Evolutionary conservation across 2,113 vertebrate genomes (phyloP), one percentile per base, ranked within the genome.

Genomic region (Gallinago media): DNA sequence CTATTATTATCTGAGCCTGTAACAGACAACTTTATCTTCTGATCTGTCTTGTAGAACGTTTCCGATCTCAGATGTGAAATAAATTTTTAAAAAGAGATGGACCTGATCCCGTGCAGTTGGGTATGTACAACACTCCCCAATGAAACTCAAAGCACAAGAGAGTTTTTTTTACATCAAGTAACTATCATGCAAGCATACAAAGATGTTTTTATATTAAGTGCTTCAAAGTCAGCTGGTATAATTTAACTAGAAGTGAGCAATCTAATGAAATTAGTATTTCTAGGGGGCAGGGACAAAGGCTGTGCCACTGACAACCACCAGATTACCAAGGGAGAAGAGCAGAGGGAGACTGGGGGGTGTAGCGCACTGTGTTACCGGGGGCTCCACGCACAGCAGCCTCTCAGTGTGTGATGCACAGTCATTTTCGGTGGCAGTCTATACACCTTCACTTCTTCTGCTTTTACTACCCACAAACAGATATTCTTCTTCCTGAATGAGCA

Each of bases 181-280:
- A 66, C 75, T 94, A 92, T 27, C 96, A 96, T 94, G 96, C 96
- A 96, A 94, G 76, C 79, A 92, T 85, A 96, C 59, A 75, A 94
- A 23, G 0, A 93, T 0, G 0, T 67, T 92, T 95, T 90, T 84
- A 78, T 79, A 92, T 40, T 50, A 73, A 88, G 59, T 83, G 90
- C 72, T 92, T 94, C 88, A 71, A 92, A 93, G 91, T 81, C 85
- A 89, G 94, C 52, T 89, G 85, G 71, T 88, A 86, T 38, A 72
- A 72, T 94, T 97, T 46, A 92, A 81, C 72, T 94, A 94, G 76
- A 87, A 94, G 77, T 94, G 91, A 96, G 83, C 49, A 70, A 78
- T 66, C 71, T 86, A 92, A 85, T 78, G 80, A 66, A 74, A 66
- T 75, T n/a, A 49, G 50, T 79, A 75, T 84, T 89, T 81, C 76